phyloP scores from a whole-genome alignment of 2,113 vertebrate species.

The Grammomys dolichurus region DNA sequence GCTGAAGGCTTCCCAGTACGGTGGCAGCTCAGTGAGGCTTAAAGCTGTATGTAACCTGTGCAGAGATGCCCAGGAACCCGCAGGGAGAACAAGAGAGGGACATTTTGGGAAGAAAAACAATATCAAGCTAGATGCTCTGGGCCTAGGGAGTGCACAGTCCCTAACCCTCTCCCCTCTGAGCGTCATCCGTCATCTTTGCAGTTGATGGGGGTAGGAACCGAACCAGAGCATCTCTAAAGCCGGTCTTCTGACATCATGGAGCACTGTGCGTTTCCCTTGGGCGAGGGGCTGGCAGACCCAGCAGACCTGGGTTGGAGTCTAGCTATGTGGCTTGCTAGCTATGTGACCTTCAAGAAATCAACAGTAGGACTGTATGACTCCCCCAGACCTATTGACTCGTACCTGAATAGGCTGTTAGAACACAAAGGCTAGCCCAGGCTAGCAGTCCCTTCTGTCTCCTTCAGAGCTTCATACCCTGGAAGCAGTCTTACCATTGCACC shows the following conservation, averaged over 20 bases:
- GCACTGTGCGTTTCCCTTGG: neutral
- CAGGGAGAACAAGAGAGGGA: neutral
- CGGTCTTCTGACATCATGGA: neutral
- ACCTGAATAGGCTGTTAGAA: neutral
- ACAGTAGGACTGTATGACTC: neutral
- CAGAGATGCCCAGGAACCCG: neutral
- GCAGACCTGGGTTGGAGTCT: neutral
- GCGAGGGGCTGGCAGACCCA: too few species aligned
- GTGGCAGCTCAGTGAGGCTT: neutral
- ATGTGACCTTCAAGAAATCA: neutral
- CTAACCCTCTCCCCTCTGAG: neutral
- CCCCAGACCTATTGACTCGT: neutral
- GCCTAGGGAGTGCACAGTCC: neutral
- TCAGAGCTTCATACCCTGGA: neutral
- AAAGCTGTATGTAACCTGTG: neutral
- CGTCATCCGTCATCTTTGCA: neutral
- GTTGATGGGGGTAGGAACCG: rapidly evolving
- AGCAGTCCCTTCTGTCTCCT: neutral
- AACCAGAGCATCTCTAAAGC: neutral
- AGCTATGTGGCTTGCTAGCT: neutral
- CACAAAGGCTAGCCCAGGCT: neutral
- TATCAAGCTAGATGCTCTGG: neutral
- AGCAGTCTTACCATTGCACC: neutral
- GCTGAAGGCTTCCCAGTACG: neutral
- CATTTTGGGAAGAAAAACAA: rapidly evolving